These are phyloP conservation scores for Tachina grossa DNA, from an alignment of 2,888 invertebrate genomes.

Conservation along the genomic window DNA sequence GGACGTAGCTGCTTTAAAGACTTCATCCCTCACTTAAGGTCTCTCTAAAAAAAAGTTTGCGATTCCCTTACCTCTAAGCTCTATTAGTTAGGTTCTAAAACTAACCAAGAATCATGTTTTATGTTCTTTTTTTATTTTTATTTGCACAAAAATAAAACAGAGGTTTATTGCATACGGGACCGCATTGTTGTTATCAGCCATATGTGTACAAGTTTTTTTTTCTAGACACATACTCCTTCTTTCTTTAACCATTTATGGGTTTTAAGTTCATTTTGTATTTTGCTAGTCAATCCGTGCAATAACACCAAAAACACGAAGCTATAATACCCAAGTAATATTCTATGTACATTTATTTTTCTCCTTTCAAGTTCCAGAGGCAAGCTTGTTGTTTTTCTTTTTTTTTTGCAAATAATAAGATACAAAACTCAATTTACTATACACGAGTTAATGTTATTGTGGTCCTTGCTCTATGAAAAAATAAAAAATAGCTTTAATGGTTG, in stretches of 20 bases:
- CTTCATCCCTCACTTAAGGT: not conserved
- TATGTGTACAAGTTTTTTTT: slow-evolving; percentile 41
- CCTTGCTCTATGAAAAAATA: not conserved
- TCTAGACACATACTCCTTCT: slow-evolving; percentile 51
- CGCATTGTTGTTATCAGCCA: slow-evolving; percentile 36
- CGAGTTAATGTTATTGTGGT: slow-evolving; percentile 11
- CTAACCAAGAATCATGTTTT: slow-evolving; percentile 61
- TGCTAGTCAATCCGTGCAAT: slow-evolving; percentile 29
- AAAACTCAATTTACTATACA: slow-evolving; percentile 12
- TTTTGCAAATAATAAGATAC: slow-evolving; percentile 19
- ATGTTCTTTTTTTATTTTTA: slow-evolving; percentile 38
- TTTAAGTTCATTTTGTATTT: slow-evolving; percentile 53
- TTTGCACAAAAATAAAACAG: slow-evolving; percentile 36
- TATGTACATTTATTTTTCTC: slow-evolving; percentile 17
- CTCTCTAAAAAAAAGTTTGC: slow-evolving; percentile 6
- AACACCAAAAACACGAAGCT: slow-evolving; percentile 32
- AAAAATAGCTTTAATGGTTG: slow-evolving; percentile 39
- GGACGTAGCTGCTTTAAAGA: not conserved
- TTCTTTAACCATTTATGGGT: slow-evolving; percentile 57
- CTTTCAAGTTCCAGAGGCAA: slow-evolving; percentile 25
- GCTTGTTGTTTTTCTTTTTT: slow-evolving; percentile 40
- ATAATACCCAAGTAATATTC: slow-evolving; percentile 57
- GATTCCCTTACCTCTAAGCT: slow-evolving; percentile 20
- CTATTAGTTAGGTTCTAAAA: slow-evolving; percentile 33
- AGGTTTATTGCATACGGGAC: slow-evolving; percentile 2